phyloP scores from a whole-genome alignment of 2,888 invertebrate species.

The Acanthosepion pharaonis region DNA sequence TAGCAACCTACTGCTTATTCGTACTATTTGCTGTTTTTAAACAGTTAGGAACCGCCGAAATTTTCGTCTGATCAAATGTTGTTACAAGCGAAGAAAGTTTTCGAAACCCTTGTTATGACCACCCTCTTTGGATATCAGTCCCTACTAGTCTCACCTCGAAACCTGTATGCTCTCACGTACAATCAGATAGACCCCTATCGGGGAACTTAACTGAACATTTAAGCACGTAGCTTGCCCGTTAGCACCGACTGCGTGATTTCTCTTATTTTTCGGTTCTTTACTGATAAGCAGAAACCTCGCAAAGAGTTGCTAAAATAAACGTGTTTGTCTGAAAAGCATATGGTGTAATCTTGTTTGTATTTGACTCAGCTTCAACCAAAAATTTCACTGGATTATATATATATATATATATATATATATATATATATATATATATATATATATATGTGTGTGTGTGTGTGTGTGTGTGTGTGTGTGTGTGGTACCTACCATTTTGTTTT shows the following conservation, averaged over 20 bases:
- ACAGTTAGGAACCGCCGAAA: too few relatives aligned
- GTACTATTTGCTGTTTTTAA: too few relatives aligned
- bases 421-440: conserved; percentile 2
- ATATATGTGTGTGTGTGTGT: not conserved
- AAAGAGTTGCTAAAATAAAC: not conserved
- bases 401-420: not conserved
- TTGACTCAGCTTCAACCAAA: not conserved
- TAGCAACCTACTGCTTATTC: too few relatives aligned
- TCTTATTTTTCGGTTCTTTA: not conserved
- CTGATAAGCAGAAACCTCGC: not conserved
- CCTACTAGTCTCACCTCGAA: not conserved
- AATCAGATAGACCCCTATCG: not conserved
- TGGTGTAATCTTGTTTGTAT: not conserved
- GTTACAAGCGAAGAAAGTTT: not conserved
- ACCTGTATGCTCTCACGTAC: not conserved
- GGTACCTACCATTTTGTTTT: not conserved
- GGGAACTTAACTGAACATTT: not conserved
- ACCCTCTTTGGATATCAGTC: not conserved
- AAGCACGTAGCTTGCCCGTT: not conserved
- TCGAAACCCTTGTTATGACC: not conserved
- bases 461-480: not conserved
- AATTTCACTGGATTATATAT: not conserved
- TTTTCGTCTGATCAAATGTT: too few relatives aligned
- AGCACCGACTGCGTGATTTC: not conserved
- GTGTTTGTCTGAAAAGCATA: not conserved